Evolutionary conservation across 2,888 invertebrate genomes (phyloP).

Genomic region (Siphonodentalium dalli): DNA sequence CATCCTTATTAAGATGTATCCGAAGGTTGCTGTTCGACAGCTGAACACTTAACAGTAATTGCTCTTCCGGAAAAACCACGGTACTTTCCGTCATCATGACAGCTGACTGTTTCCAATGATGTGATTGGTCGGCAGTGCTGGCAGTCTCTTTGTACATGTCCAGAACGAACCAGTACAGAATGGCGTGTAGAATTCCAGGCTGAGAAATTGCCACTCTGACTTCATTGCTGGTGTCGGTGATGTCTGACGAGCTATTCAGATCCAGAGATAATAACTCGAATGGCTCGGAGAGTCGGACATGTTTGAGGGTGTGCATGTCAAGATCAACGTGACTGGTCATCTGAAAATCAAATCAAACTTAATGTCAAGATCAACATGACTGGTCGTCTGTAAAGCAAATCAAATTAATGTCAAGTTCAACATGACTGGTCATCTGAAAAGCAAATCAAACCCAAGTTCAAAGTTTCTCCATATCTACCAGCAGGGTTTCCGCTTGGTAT

Average conservation of each 20-base stretch:
- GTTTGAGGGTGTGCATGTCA: constrained; percentile 42
- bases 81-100: constrained; percentile 40
- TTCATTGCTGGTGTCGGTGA: too few species aligned
- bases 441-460: too few species aligned
- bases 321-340: constrained; percentile 53
- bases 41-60: constrained; percentile 32
- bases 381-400: too few species aligned
- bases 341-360: constrained; percentile 32
- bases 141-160: constrained; percentile 34
- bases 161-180: constrained; percentile 57
- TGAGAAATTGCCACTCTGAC: constrained; percentile 35
- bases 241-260: too few species aligned
- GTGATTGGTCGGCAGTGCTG: constrained; percentile 40
- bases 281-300: constrained; percentile 47
- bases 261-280: constrained; percentile 47
- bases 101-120: constrained; percentile 53
- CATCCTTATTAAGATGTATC: too few species aligned
- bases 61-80: constrained; percentile 33
- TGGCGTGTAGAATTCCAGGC: constrained; percentile 44
- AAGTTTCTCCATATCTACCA: too few species aligned
- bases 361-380: not conserved
- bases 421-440: too few species aligned
- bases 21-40: constrained; percentile 54
- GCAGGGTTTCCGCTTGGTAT: too few species aligned
- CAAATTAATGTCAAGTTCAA: too few species aligned